Conservation (phyloP, 1,140 invertebrate genomes). For the Coelopa frigida region DNA sequence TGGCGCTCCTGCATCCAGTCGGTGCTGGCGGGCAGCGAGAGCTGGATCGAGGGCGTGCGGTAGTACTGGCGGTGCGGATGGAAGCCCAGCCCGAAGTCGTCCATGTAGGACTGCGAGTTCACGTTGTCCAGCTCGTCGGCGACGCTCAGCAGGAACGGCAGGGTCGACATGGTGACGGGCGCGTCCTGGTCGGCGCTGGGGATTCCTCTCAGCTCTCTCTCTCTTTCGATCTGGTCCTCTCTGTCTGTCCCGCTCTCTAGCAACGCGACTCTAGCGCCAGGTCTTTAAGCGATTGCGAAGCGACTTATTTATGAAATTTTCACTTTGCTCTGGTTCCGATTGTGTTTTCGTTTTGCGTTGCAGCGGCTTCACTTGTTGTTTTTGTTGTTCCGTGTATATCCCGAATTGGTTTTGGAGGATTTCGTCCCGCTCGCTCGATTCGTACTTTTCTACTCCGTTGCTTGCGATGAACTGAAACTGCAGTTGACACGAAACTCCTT, state of each 20-base stretch:
- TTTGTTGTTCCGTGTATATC: conserved; percentile 3
- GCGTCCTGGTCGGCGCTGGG: conserved; percentile 8
- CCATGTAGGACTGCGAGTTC: conserved; percentile 39
- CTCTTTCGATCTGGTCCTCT: conserved; percentile 1
- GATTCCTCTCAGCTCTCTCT: conserved; percentile 7
- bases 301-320: conserved; percentile 6
- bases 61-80: conserved; percentile 42
- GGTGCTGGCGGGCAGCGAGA: conserved; percentile 37
- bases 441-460: conserved; percentile 12
- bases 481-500: conserved; percentile 11
- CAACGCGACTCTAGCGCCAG: background rate
- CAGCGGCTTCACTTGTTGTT: conserved; percentile 5
- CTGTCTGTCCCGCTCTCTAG: conserved; percentile 1
- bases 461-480: conserved; percentile 12
- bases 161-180: conserved; percentile 34
- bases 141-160: conserved; percentile 39
- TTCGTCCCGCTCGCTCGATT: background rate
- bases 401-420: background rate
- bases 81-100: conserved; percentile 42
- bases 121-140: conserved; percentile 44
- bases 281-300: conserved; percentile 8
- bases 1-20: conserved; percentile 36
- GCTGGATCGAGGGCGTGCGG: conserved; percentile 37
- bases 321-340: conserved; percentile 6
- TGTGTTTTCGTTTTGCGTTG: conserved; percentile 10